Evolutionary conservation across 2,888 invertebrate genomes (phyloP).

Genomic region (Phanerotoma sp.): DNA sequence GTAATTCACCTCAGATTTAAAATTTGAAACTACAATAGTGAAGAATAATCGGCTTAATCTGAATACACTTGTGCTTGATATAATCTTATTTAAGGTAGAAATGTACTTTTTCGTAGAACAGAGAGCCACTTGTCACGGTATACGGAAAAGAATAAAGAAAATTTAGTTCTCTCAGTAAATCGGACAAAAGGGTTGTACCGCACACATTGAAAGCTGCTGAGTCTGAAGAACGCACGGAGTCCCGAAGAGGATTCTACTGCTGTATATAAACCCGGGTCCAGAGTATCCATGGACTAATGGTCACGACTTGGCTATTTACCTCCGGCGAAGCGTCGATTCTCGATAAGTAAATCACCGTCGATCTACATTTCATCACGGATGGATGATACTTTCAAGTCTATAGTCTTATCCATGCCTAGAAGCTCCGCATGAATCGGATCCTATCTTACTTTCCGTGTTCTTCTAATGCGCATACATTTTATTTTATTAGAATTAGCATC

Average conservation of each 20-base stretch:
- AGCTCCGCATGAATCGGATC: neutral
- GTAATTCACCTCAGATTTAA: too few species aligned
- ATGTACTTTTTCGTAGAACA: too few species aligned
- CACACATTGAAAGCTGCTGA: constrained; percentile 9
- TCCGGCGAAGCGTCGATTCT: constrained; percentile 63
- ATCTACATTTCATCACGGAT: constrained; percentile 61
- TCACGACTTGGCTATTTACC: constrained; percentile 66
- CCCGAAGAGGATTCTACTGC: constrained; percentile 3
- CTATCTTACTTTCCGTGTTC: neutral
- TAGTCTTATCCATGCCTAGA: too few species aligned
- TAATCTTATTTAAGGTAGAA: too few species aligned
- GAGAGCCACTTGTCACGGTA: too few species aligned
- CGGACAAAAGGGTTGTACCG: neutral
- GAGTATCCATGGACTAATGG: constrained; percentile 58
- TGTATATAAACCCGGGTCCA: constrained; percentile 11
- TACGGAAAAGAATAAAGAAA: too few species aligned
- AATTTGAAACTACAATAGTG: too few species aligned
- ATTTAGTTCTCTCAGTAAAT: neutral
- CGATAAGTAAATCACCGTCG: constrained; percentile 63
- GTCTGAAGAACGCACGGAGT: constrained; percentile 2
- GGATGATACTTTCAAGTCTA: constrained; percentile 35
- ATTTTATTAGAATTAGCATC: neutral
- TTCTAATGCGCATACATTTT: neutral
- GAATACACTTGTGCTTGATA: too few species aligned
- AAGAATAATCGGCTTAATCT: too few species aligned